Base-by-base conservation (phyloP, 2,113 vertebrate species). In the Mesitornis unicolor region DNA sequence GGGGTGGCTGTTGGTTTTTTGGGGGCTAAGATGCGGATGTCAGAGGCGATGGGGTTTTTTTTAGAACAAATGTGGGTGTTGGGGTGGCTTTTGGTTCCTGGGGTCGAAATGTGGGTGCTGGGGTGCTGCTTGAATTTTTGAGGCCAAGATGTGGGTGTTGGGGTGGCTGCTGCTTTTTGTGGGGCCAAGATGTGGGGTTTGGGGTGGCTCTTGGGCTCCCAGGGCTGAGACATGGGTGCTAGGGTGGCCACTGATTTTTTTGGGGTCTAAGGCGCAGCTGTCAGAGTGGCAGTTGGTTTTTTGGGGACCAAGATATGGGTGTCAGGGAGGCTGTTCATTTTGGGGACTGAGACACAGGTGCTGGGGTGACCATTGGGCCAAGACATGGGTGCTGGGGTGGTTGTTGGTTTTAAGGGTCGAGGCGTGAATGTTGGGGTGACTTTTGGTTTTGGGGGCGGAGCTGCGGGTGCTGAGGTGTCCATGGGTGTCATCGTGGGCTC, bases 271-370 rank as follows among this genome's bases (percentile, higher is more conserved):
- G 36, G 5, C 0, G 1, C 2, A 0, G 22, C 11, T 29, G 15
- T 13, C 25, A 28, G 65, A 40, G 26, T 9, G 40, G 7, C 24
- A 29, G 10, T 21, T 35, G 24, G 19, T n/a, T n/a, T 4, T 76
- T 19, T 4, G 3, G 3, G 33, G 43, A n/a, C 6, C 5, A 19
- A 24, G 68, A 8, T 2, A 2, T 0, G 5, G 35, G 4, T 35
- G 36, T 25, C 47, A n/a, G 36, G 36, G 53, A 11, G 21, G 4
- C 24, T 31, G 11, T 25, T 17, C n/a, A 1, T 4, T n/a, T 31
- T 4, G 1, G 24, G 38, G 33, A 26, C 13, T 36, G 31, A 59
- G 47, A 7, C 3, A 3, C 1, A 6, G 26, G 7, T 35, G 6
- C 12, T 24, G 36, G 45, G 29, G 42, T 2, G 10, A 1, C 29